phyloP scores from a whole-genome alignment of 2,888 invertebrate genomes.

The Eupelmus urozonus region DNA sequence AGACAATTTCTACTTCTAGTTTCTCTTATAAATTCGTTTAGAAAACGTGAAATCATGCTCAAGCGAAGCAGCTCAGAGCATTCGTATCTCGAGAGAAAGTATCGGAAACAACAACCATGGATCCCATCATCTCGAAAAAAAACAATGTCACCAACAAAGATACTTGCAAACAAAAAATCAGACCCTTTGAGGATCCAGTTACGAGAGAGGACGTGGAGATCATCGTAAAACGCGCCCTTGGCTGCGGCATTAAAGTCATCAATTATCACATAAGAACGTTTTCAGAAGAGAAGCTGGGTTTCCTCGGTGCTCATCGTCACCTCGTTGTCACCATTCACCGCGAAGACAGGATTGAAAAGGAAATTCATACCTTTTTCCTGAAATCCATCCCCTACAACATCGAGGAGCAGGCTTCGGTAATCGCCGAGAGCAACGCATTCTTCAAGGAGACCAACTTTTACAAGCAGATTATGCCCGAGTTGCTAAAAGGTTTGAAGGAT shows the following conservation, averaged over 20 bases:
- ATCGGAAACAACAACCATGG: too few relatives aligned
- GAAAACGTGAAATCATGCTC: too few relatives aligned
- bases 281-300: constrained; percentile 69
- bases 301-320: constrained; percentile 67
- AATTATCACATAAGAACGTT: constrained; percentile 64
- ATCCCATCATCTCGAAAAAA: constrained; percentile 28
- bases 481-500: not conserved
- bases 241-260: constrained; percentile 58
- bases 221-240: constrained; percentile 56
- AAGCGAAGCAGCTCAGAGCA: too few relatives aligned
- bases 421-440: constrained; percentile 16
- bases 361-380: constrained; percentile 20
- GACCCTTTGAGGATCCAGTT: constrained; percentile 30
- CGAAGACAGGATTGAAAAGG: not conserved
- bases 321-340: constrained; percentile 50
- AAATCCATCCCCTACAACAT: constrained; percentile 29
- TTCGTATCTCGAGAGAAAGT: too few relatives aligned
- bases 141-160: constrained; percentile 4
- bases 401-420: constrained; percentile 1
- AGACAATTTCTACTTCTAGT: too few relatives aligned
- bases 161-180: not conserved
- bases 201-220: constrained; percentile 60
- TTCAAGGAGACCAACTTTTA: constrained; percentile 39
- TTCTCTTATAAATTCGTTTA: too few relatives aligned
- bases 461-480: constrained; percentile 9